Evolutionary conservation across 2,113 vertebrate species (phyloP).

Genomic region (Gadus chalcogrammus): DNA sequence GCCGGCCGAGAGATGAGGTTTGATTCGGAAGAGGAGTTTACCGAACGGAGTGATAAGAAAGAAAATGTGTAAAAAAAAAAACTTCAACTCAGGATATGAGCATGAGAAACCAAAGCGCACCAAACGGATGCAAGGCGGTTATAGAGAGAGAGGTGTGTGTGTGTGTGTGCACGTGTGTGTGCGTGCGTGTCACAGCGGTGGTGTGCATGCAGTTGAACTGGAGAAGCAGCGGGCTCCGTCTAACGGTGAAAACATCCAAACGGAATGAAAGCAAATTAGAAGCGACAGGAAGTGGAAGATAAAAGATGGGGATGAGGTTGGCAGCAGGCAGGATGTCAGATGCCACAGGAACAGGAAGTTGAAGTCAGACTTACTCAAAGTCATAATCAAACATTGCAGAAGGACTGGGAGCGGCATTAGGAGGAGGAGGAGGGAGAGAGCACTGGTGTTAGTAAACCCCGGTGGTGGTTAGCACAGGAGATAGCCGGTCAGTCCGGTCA

Average conservation of each 20-base stretch:
- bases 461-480: too few relatives aligned
- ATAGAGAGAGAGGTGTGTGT: too few relatives aligned
- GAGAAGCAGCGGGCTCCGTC: conserved; percentile 31
- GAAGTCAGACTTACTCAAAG: conserved; percentile 99
- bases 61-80: too few relatives aligned
- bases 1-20: too few relatives aligned
- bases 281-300: conserved; percentile 14
- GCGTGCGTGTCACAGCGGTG: too few relatives aligned
- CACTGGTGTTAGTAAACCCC: conserved; percentile 88
- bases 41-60: too few relatives aligned
- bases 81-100: too few relatives aligned
- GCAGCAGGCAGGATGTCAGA: conserved; percentile 50
- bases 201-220: conserved; percentile 37
- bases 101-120: too few relatives aligned
- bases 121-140: too few relatives aligned
- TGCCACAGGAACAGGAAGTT: conserved; percentile 84
- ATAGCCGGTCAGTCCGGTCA: too few relatives aligned
- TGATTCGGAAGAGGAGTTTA: too few relatives aligned
- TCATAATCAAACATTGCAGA: conserved; percentile 99
- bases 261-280: conserved; percentile 14
- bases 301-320: conserved; percentile 22
- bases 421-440: conserved; percentile 93
- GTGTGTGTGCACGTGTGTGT: too few relatives aligned
- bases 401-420: conserved; percentile 83
- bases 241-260: conserved; percentile 10